phyloP scores from a whole-genome alignment of 2,888 invertebrate species.

The Harpagoxenus sublaevis region DNA sequence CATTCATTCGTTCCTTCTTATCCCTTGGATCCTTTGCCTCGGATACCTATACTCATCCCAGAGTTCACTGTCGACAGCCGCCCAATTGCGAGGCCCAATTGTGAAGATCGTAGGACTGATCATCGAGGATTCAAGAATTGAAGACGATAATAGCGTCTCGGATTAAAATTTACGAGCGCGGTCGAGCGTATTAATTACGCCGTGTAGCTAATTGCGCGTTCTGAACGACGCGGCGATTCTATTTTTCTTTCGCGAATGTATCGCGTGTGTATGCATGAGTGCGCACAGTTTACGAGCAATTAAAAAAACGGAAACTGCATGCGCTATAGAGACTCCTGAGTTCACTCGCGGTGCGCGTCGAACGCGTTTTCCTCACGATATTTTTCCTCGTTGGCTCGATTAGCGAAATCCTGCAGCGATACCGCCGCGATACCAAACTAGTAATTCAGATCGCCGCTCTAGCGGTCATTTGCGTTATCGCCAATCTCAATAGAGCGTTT shows the following conservation, averaged over 20 bases:
- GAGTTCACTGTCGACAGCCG: background rate
- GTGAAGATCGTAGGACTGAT: slow-evolving; percentile 12
- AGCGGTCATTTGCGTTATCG: slow-evolving; percentile 13
- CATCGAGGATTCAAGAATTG: background rate
- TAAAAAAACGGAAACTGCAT: slow-evolving; percentile 7
- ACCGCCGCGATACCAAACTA: background rate
- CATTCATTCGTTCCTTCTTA: background rate
- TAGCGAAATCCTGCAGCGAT: slow-evolving; percentile 16
- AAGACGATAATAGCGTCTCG: slow-evolving; percentile 18
- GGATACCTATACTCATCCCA: background rate
- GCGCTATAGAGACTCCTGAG: background rate
- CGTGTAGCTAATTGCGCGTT: slow-evolving; percentile 36
- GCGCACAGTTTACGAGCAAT: slow-evolving; percentile 27
- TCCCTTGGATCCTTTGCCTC: background rate
- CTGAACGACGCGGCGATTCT: slow-evolving; percentile 9
- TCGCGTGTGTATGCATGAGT: background rate
- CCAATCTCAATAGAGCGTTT: background rate
- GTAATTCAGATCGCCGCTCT: slow-evolving; percentile 7
- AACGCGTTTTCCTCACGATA: background rate
- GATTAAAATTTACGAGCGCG: slow-evolving; percentile 30
- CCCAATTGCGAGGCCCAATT: slow-evolving; percentile 36
- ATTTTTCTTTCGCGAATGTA: background rate
- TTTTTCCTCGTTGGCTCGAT: background rate
- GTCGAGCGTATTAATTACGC: slow-evolving; percentile 46
- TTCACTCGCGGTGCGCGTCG: background rate